These are phyloP conservation scores for Mimas tiliae DNA, from an alignment of 2,888 invertebrate genomes.

Conservation along the genomic window DNA sequence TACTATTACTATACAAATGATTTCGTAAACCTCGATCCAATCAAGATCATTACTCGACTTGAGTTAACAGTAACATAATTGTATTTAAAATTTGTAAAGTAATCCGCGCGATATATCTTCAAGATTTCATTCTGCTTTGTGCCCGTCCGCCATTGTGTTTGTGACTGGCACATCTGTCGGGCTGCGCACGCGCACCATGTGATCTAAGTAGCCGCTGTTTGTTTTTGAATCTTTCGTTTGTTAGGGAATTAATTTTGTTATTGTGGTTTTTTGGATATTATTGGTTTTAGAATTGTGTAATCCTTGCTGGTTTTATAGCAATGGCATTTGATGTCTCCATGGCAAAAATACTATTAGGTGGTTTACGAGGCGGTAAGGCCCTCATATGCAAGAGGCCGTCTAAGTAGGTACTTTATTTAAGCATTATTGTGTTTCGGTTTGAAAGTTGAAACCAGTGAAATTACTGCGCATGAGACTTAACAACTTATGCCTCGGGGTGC, in stretches of 20 bases:
- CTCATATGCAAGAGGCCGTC: too few relatives aligned
- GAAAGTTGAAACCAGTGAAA: too few relatives aligned
- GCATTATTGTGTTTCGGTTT: too few relatives aligned
- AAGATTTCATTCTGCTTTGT: slow-evolving; percentile 76
- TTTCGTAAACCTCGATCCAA: slow-evolving; percentile 34
- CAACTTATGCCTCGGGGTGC: too few relatives aligned
- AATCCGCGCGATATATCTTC: slow-evolving; percentile 77
- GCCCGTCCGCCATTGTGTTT: slow-evolving; percentile 73
- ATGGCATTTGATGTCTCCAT: too few relatives aligned
- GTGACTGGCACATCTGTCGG: slow-evolving; percentile 74
- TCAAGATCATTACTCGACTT: slow-evolving; percentile 72
- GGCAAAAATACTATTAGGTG: too few relatives aligned
- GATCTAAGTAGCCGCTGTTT: slow-evolving; percentile 17
- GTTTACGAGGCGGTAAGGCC: too few relatives aligned
- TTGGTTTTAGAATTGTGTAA: background rate
- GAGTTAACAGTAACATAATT: slow-evolving; percentile 75
- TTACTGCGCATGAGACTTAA: too few relatives aligned
- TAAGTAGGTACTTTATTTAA: too few relatives aligned
- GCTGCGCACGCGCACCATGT: slow-evolving; percentile 56
- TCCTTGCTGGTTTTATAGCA: background rate
- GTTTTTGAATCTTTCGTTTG: slow-evolving; percentile 3
- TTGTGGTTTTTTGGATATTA: background rate
- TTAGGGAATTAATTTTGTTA: background rate
- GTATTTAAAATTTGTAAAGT: slow-evolving; percentile 78
- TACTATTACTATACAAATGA: slow-evolving; percentile 4